Conservation (phyloP, 35 echinoderm and acorn worm species). For the Apostichopus californicus region DNA sequence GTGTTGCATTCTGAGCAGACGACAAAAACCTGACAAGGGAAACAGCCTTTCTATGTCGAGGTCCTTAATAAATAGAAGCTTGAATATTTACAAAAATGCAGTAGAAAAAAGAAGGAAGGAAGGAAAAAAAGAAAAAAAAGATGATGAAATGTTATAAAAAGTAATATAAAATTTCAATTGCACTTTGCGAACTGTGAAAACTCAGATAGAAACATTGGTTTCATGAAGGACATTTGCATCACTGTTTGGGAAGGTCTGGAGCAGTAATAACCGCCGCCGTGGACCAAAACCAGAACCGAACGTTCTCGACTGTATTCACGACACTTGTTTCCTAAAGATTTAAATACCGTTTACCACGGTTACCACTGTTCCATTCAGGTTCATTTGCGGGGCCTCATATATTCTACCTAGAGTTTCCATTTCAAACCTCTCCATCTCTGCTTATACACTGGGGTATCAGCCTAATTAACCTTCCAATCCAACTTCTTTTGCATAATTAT, state of each 20-base stretch:
- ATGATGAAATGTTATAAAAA: neutral
- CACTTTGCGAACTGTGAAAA: neutral
- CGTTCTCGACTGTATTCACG: neutral
- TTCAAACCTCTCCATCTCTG: too few relatives aligned
- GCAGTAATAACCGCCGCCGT: neutral
- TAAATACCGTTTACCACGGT: neutral
- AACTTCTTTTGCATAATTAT: too few relatives aligned
- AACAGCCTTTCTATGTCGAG: neutral
- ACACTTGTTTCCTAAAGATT: neutral
- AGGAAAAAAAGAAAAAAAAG: neutral
- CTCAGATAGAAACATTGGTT: neutral
- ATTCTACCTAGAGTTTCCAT: too few relatives aligned
- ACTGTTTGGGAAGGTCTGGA: neutral
- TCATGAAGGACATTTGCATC: neutral
- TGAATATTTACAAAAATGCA: neutral
- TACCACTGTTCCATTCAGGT: neutral
- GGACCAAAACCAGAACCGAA: neutral
- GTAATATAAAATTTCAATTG: neutral
- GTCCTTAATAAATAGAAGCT: neutral
- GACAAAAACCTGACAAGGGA: neutral
- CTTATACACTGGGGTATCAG: too few relatives aligned
- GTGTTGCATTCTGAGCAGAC: too few relatives aligned
- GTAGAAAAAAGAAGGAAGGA: neutral
- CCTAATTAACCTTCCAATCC: too few relatives aligned
- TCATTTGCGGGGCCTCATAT: too few relatives aligned